These are phyloP conservation scores for Sebastiscus tertius DNA, from an alignment of 2,797 vertebrate species.

Conservation along the genomic window DNA sequence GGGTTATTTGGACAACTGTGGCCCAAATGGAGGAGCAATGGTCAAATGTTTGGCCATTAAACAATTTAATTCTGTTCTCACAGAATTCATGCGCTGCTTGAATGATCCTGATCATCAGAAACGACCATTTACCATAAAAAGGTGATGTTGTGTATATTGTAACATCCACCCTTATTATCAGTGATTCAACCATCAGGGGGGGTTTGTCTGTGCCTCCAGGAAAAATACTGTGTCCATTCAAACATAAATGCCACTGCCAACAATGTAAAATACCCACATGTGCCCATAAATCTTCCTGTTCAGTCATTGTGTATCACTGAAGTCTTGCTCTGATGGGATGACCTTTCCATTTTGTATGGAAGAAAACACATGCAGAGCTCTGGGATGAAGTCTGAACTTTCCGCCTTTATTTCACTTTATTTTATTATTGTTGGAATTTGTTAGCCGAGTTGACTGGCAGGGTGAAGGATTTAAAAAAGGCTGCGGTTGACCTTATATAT, in stretches of 20 bases:
- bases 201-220: not conserved
- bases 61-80: constrained; percentile 14
- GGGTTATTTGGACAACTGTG: constrained; percentile 52
- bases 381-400: constrained; percentile 30
- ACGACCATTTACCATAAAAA: not conserved
- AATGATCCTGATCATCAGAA: constrained; percentile 15
- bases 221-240: not conserved
- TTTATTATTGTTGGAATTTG: constrained; percentile 19
- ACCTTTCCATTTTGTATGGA: constrained; percentile 41
- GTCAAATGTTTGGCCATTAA: constrained; percentile 47
- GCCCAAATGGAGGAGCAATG: constrained; percentile 31
- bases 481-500: constrained; percentile 35
- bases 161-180: not conserved
- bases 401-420: constrained; percentile 9
- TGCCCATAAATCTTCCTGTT: not conserved
- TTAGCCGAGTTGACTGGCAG: not conserved
- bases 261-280: not conserved
- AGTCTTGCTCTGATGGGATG: constrained; percentile 27
- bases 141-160: not conserved
- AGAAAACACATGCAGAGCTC: constrained; percentile 7
- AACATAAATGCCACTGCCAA: not conserved
- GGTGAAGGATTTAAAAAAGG: constrained; percentile 23
- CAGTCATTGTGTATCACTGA: not conserved
- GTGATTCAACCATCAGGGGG: not conserved
- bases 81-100: not conserved